Base-by-base conservation (phyloP, 2,113 vertebrate genomes). In the Mixornis gularis region DNA sequence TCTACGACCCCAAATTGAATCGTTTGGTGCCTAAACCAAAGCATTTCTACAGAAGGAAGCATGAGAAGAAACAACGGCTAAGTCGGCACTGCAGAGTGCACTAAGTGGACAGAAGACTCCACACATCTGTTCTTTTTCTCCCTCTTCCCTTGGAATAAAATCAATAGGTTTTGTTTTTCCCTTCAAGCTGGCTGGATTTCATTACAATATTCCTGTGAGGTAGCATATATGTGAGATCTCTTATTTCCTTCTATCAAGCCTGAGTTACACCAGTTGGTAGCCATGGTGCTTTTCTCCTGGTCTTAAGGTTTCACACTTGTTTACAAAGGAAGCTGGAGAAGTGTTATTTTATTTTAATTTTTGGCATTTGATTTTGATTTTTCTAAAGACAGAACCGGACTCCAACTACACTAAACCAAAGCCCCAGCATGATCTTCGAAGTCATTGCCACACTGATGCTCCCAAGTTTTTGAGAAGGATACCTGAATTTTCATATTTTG, bases 121-220 rank as follows among this genome's bases (percentile, higher is more conserved):
- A 44, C 44, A 66, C 60, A 89, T 92, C 92, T 92, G 90, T 56
- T 93, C 59, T 86, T 87, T 90, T 55, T 74, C 51, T 73, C 76
- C 66, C 85, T 92, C 85, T 74, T 85, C 19, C 52, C 79, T 79
- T 81, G 73, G 85, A 95, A 73, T 69, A 86, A 91, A 92, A 93
- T 90, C 84, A 90, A 41, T 63, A 89, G 68, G 49, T 85, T 91
- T 92, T 90, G 69, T 13, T 95, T 93, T 91, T 66, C 36, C 48
- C 93, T 72, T 73, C 58, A 65, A 77, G 73, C 69, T 72, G 82
- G 17, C 65, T 92, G 81, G 76, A 78, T 95, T 91, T 95, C 88
- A 86, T 94, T 93, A 92, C 69, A 85, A 65, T 88, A 71, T 94
- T 83, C 87, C 79, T 93, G 90, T 63, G 89, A 94, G 89, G 79